Percentiles rank a stretch among this genome's conserved stretches.
phyloP scores from a whole-genome alignment of 2,888 invertebrate species.

The Eupithecia vulgata region DNA sequence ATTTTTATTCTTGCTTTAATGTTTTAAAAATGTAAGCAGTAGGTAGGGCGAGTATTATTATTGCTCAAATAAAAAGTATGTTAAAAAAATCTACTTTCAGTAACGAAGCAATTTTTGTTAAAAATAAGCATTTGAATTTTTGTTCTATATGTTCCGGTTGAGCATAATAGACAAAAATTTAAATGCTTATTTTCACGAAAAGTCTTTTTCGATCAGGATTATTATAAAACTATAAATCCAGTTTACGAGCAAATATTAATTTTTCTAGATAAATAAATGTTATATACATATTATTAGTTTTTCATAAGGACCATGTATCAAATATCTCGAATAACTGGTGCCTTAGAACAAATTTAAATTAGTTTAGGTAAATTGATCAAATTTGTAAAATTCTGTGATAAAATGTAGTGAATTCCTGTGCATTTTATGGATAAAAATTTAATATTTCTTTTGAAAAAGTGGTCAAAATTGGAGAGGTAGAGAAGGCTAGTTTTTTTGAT shows the following conservation, averaged over 20 bases:
- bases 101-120: no score
- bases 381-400: constrained; percentile 69
- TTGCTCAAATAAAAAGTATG: constrained; percentile 12
- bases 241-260: neutral
- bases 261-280: neutral
- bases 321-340: constrained; percentile 3
- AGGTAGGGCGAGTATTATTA: neutral
- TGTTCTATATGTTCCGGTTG: no score
- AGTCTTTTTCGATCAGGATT: neutral
- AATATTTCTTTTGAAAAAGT: neutral
- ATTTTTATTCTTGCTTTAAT: constrained; percentile 8
- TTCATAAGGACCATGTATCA: neutral
- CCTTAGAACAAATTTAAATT: constrained; percentile 17
- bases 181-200: neutral
- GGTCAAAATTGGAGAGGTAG: neutral
- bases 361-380: constrained; percentile 33
- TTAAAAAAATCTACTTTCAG: no score
- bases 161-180: no score
- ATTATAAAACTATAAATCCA: neutral
- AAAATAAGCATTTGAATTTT: no score
- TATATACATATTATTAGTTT: neutral
- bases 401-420: constrained; percentile 55
- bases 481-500: neutral
- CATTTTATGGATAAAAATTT: constrained; percentile 50
- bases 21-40: neutral